A percentile compares a stretch with the other conserved stretches of the same genome.
These are phyloP conservation scores for Adineta ricciae DNA, from an alignment of 2,888 invertebrate genomes.

Conservation along the genomic window DNA sequence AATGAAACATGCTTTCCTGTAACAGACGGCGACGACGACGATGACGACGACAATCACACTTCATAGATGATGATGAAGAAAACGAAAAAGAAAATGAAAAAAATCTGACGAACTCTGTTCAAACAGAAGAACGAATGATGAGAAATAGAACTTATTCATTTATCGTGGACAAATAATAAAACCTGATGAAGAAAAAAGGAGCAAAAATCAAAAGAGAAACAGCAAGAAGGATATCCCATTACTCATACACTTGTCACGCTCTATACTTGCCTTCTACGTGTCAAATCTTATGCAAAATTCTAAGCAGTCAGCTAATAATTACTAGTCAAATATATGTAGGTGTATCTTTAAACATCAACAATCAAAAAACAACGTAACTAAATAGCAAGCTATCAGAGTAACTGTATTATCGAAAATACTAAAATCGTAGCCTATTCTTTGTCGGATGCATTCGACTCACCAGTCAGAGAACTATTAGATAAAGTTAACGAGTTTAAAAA, in stretches of 20 bases:
- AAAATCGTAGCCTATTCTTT: neutral
- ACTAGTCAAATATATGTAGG: neutral
- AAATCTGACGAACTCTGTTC: neutral
- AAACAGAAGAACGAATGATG: neutral
- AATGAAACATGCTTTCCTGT: neutral
- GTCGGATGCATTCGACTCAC: neutral
- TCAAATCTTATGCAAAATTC: neutral
- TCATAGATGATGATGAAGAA: neutral
- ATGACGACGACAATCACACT: neutral
- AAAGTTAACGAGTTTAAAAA: neutral
- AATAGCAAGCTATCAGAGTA: neutral
- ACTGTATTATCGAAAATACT: neutral
- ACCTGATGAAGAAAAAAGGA: neutral
- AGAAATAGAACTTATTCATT: neutral
- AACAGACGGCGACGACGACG: neutral
- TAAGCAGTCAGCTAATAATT: neutral
- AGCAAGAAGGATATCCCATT: neutral
- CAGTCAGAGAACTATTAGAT: neutral
- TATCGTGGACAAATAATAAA: neutral
- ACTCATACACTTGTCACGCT: neutral
- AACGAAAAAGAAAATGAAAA: neutral
- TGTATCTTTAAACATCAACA: neutral
- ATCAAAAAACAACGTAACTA: neutral
- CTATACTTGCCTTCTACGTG: neutral
- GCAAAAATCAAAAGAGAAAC: neutral